Base-by-base conservation (phyloP, 1,140 invertebrate genomes). In the Choristoneura fumiferana region DNA sequence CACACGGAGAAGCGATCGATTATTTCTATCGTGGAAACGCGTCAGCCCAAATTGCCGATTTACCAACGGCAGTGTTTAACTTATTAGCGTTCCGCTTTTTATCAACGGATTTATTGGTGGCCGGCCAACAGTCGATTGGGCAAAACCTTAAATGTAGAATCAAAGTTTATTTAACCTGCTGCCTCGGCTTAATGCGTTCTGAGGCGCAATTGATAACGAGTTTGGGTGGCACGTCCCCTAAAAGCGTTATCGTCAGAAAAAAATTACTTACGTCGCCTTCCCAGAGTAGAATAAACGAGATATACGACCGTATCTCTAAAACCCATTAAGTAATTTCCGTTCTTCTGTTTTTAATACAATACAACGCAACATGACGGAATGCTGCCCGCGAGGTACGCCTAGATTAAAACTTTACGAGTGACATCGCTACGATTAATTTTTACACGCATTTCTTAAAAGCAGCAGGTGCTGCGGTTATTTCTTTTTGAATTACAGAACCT, bases 81-180 rank as follows among this genome's bases (percentile, higher is more conserved):
- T 79, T 81, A 80, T 84, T 76, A 84, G 67, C 64, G 66, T 81
- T 78, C 71, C 70, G 61, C 12, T 71, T 77, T n/a, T 84, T 87
- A 84, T 84, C 84, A 72, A 68, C 65, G 63, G 77, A 84, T 87
- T 84, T 87, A 81, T 87, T 77, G 78, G 71, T 68, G 59, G 67
- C 54, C 67, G 49, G 67, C 60, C 67, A 69, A 68, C 67, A 56
- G 67, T 71, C 68, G n/a, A n/a, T n/a, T n/a, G 76, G 62, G 65
- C 57, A 65, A 62, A 77, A 75, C 60, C 74, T 82, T 76, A 69
- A 77, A 86, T 73, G 75, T 78, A 78, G 78, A 79, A 80, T 81
- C 73, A 76, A 75, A 64, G 65, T 77, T 76, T 73, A 72, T 73
- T 78, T 61, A 76, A 79, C 64, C 72, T 71, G 73, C 72, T 74